A percentile compares a stretch with the other conserved stretches of the same genome.
Evolutionary conservation across 2,797 vertebrate species (phyloP).

Genomic region (Tolypeutes matacus): DNA sequence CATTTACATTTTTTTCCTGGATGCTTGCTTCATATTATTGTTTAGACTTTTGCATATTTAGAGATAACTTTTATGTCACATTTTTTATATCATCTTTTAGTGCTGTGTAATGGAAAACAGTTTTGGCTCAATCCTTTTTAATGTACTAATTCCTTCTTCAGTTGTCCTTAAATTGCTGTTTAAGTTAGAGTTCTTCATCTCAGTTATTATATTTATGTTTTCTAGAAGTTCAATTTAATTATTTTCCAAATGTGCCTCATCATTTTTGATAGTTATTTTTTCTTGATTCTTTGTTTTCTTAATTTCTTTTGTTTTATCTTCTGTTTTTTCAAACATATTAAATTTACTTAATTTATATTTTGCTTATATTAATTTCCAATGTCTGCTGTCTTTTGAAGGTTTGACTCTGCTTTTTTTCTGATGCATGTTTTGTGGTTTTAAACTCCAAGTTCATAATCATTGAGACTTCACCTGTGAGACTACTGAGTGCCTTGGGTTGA

Average conservation of each 20-base stretch:
- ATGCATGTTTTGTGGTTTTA: not conserved
- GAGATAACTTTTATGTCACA: not conserved
- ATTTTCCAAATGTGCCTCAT: not conserved
- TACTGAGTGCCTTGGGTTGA: not conserved
- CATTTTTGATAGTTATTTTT: not conserved
- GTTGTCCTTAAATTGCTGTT: not conserved
- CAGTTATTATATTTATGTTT: not conserved
- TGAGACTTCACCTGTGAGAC: not conserved
- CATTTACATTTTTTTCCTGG: not conserved
- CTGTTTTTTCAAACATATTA: not conserved
- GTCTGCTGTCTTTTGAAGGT: not conserved
- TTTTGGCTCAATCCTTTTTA: not conserved
- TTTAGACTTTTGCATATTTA: not conserved
- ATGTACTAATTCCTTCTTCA: not conserved
- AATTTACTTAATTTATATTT: not conserved
- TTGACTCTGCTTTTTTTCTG: not conserved
- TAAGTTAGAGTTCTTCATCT: not conserved
- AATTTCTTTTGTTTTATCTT: not conserved
- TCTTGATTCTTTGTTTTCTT: not conserved
- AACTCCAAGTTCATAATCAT: not conserved
- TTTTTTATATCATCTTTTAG: not conserved
- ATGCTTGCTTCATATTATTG: not conserved
- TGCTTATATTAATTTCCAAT: not conserved
- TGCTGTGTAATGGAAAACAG: not conserved
- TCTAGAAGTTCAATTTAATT: slow-evolving; percentile 4